Evolutionary conservation across 2,113 vertebrate genomes (phyloP).

Genomic region (Gopherus flavomarginatus): DNA sequence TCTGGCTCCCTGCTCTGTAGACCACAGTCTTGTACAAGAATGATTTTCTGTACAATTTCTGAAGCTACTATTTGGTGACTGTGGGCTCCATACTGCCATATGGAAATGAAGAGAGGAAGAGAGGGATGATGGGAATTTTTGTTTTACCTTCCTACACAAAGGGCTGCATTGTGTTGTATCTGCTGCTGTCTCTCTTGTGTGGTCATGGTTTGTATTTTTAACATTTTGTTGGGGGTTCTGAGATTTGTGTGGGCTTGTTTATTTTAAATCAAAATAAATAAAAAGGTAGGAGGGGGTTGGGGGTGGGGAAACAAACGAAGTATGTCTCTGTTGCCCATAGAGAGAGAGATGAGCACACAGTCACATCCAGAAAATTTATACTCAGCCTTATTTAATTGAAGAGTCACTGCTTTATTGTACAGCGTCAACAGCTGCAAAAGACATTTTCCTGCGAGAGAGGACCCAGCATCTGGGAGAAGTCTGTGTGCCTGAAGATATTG

Average conservation of each 20-base stretch:
- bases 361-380: constrained; percentile 46
- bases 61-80: not conserved
- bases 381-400: constrained; percentile 49
- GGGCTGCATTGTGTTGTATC: not conserved
- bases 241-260: not conserved
- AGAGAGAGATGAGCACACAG: constrained; percentile 36
- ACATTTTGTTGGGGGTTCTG: not conserved
- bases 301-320: not conserved
- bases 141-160: not conserved
- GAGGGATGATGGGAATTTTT: not conserved
- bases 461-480: constrained; percentile 25
- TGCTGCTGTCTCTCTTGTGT: not conserved
- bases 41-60: not conserved
- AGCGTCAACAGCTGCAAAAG: constrained; percentile 25
- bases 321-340: not conserved
- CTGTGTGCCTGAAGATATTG: not conserved
- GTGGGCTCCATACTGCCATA: not conserved
- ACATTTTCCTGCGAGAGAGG: constrained; percentile 1
- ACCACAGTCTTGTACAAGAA: not conserved
- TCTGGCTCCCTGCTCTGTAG: not conserved
- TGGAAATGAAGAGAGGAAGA: not conserved
- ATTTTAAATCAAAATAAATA: constrained; percentile 33
- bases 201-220: not conserved
- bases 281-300: not conserved
- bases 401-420: constrained; percentile 35